Base-by-base conservation (phyloP, 2,113 vertebrate species). In the Ranitomeya variabilis region DNA sequence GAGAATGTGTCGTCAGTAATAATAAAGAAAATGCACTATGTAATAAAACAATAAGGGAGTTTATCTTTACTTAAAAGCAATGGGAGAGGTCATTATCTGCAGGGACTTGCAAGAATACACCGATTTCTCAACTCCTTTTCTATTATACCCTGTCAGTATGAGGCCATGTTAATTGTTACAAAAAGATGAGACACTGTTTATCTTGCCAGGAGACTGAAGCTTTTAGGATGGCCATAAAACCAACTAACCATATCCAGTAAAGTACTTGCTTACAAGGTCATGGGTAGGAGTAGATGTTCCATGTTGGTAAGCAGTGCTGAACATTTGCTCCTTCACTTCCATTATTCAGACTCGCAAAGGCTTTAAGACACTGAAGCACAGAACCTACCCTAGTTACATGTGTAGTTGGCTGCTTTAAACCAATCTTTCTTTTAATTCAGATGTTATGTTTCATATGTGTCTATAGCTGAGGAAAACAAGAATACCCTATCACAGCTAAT, bases 151-250 rank as follows among this genome's bases (percentile, higher is more conserved):
- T 52, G 55, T 81, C 80, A 88, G 67, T 66, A 26, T 16, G 23
- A 84, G 62, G 81, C 60, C 69, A 26, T 60, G 76, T 26, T 71
- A 64, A 59, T 21, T 82, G 73, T 69, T 66, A 83, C 78, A 84
- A 82, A 89, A 85, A 79, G 82, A 78, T 45, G 74, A 85, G 73
- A 76, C 60, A 78, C 66, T 89, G 54, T 89, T 89, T 89, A 89
- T 60, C 54, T 74, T 54, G 73, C 81, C 82, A 85, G 82, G 45
- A 89, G 82, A 85, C 87, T 89, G 69, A 85, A 85, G 87, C 87
- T 89, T 89, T 85, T 85, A 89, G 71, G 73, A 7, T 69, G 52
- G 45, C 85, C 82, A 89, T 89, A 89, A 89, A 89, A 89, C 77
- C 87, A 84, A 71, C 87, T 79, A 85, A 84, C 87, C 87, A 79